phyloP scores from a whole-genome alignment of 2,888 invertebrate genomes.

The Chirona hameri region DNA sequence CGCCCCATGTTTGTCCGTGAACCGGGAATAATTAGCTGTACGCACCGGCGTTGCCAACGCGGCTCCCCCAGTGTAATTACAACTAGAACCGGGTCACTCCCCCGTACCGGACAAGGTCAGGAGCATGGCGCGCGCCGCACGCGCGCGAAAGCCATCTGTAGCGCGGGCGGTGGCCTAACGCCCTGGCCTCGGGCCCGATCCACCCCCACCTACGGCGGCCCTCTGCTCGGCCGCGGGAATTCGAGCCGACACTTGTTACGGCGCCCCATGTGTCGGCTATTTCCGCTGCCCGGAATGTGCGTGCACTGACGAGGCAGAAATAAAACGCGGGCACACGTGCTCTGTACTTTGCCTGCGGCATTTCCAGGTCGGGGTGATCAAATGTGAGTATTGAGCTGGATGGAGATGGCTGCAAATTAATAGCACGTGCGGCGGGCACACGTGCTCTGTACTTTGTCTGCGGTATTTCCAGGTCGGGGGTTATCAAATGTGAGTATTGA shows the following conservation, averaged over 20 bases:
- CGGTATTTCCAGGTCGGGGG: no score
- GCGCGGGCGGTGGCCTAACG: neutral
- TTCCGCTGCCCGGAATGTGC: no score
- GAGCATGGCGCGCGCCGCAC: neutral
- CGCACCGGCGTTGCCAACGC: neutral
- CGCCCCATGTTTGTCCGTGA: neutral
- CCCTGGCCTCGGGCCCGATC: neutral
- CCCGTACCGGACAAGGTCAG: neutral
- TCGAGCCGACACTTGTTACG: neutral
- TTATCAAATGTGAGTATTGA: no score
- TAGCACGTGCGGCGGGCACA: no score
- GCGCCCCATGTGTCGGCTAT: neutral
- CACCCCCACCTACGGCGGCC: neutral
- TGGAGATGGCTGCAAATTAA: no score
- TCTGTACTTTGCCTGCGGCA: no score
- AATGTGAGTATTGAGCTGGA: no score
- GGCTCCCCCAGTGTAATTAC: neutral
- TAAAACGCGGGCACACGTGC: no score
- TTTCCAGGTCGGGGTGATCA: no score
- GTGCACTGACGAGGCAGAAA: no score
- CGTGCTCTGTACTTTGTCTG: no score
- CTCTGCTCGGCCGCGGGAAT: neutral
- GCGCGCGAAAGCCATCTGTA: neutral
- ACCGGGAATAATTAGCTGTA: neutral
- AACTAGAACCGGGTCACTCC: conserved; percentile 13